phyloP scores from a whole-genome alignment of 2,888 invertebrate genomes.

The Ethmia dodecea region DNA sequence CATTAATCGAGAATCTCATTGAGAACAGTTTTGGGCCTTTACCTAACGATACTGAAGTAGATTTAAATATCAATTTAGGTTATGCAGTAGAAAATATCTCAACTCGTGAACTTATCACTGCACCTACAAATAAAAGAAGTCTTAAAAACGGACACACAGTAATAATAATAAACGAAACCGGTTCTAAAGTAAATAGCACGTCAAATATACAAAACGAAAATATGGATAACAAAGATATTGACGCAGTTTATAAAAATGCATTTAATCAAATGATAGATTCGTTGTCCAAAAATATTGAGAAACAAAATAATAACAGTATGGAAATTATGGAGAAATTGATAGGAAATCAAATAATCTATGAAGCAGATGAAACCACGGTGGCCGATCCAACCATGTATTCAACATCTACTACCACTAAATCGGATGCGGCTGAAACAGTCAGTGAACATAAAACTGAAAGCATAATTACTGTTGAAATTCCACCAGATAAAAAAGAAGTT shows the following conservation, averaged over 20 bases:
- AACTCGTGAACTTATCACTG: conserved; percentile 1
- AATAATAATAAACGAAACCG: conserved; percentile 19
- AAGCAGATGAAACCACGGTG: too few species aligned
- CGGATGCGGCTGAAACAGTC: too few species aligned
- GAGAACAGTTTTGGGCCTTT: conserved; percentile 33
- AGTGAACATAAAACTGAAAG: too few species aligned
- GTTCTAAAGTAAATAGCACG: too few species aligned
- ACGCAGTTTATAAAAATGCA: conserved; percentile 22
- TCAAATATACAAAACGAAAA: conserved; percentile 30
- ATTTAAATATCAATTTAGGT: conserved; percentile 8
- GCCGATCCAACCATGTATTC: too few species aligned
- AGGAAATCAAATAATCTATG: conserved; percentile 13
- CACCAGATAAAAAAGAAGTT: too few species aligned
- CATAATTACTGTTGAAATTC: too few species aligned
- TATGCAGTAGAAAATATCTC: conserved; percentile 4
- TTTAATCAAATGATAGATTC: conserved; percentile 37
- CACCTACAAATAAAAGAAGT: conserved; percentile 4
- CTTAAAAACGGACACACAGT: conserved; percentile 3
- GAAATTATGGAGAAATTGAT: conserved; percentile 35
- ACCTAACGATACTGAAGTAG: conserved; percentile 17
- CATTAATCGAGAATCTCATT: conserved; percentile 46
- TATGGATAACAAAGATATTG: conserved; percentile 27
- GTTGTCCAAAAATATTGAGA: conserved; percentile 45
- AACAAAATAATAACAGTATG: conserved; percentile 46
- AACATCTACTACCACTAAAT: too few species aligned